Base-by-base conservation (phyloP, 2,797 vertebrate species). In the Pagetopsis macropterus region DNA sequence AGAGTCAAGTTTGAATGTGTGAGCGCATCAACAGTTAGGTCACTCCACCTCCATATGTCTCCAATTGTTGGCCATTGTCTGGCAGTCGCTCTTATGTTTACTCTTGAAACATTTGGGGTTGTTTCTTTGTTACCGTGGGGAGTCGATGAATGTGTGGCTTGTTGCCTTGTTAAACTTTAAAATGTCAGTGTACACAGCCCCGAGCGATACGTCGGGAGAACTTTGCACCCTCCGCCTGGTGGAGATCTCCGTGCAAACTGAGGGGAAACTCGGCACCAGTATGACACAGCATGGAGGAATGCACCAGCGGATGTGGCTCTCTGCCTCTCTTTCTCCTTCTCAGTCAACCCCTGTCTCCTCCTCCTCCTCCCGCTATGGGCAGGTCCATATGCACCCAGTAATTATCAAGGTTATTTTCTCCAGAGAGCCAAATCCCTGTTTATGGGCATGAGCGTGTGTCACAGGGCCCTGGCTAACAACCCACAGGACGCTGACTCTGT, bases 341-440 rank as follows among this genome's bases (percentile, higher is more conserved):
- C 81, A 70, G 71, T 84, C 84, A 79, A 75, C 59, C 72, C 69
- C 65, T 3, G 2, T 67, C 84, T 72, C 70, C 74, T 54, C 74
- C 67, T 27, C 50, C 57, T 54, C 58, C 82, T 76, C 63, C 76
- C 19, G 41, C 76, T 90, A 88, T 90, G 90, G 90, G 87, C 77
- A 87, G 88, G 86, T 89, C 90, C 80, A 84, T 86, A 85, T 85
- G 87, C 86, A 94, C 87, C 92, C 91, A 87, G 92, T 93, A 93
- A 94, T 94, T 93, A 94, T 89, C 76, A 74, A 91, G 89, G 89
- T 91, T 94, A 92, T 93, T 94, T 94, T 94, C 91, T 91, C 91
- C 85, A 81, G 90, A 87, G 88, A 82, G 86, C 86, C 86, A 92
- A 93, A 93, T 92, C 93, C 91, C 91, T 92, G 91, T 94, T 93